Base-by-base conservation (phyloP, 2,797 vertebrate species). In the Catharus ustulatus region DNA sequence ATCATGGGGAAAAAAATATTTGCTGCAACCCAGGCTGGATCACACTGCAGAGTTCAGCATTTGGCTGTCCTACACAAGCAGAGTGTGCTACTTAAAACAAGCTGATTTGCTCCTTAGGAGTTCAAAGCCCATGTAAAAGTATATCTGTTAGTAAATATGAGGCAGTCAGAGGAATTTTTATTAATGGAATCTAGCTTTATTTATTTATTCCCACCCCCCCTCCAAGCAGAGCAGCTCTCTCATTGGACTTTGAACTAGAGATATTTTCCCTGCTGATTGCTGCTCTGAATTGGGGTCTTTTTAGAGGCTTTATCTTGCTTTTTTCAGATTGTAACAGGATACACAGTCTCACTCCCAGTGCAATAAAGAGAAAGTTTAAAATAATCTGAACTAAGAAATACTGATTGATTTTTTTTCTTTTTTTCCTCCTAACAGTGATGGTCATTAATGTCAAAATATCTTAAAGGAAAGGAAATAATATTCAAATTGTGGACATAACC, bases 61-160 rank as follows among this genome's bases (percentile, higher is more conserved):
- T 97, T 94, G 84, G 69, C 87, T 96, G 88, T 63, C 59, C 68
- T 87, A 55, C 89, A 76, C 5, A 40, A 88, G 85, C 66, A 82
- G 59, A 78, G 86, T 8, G 6, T 24, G 63, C 90, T 84, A 71
- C 96, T 97, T 77, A 72, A 93, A 89, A 63, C 91, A 83, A 95
- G 85, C 62, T 72, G 89, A 90, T 95, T 84, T 68, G 34, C 92
- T 89, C 87, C 73, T 93, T 89, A 55, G 81, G 88, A 92, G 55
- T 89, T 96, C 96, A 93, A 93, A 87, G 92, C 81, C 72, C 32
- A 49, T 87, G 90, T 94, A 94, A 81, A 84, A 87, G 51, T 85
- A 29, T 62, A 77, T 89, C 83, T 90, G 40, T 95, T 95, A 95
- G 94, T 87, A 97, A 95, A 96, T 84, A 84, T 23, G 62, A 94